Conservation (phyloP, 2,113 vertebrate species). For the Cyanoramphus novaezelandiae region DNA sequence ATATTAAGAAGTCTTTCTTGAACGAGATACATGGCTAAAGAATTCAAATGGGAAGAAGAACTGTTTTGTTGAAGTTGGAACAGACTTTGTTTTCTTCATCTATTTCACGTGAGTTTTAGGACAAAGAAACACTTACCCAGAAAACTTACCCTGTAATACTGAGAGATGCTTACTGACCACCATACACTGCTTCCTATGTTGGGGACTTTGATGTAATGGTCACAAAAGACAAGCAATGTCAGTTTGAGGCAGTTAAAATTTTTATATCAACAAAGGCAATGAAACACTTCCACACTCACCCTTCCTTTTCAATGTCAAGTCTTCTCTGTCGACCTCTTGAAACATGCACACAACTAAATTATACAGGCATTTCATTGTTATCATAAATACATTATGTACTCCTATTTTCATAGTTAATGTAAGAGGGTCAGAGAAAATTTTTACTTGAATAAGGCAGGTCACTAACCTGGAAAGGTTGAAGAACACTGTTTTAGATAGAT, state of each 20-base stretch:
- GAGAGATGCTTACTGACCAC: background rate
- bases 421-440: constrained; percentile 66
- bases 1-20: background rate
- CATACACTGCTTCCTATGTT: background rate
- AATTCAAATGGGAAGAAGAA: background rate
- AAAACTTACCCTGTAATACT: background rate
- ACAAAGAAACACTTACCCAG: background rate
- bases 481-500: constrained; percentile 32
- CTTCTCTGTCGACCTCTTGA: constrained; percentile 41
- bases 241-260: background rate
- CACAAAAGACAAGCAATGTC: background rate
- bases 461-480: constrained; percentile 59
- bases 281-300: background rate
- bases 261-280: background rate
- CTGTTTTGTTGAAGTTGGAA: background rate
- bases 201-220: background rate
- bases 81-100: accelerated
- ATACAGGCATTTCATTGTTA: constrained; percentile 67
- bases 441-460: constrained; percentile 54
- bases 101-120: background rate
- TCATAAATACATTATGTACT: constrained; percentile 68
- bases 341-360: constrained; percentile 61
- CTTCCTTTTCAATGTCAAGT: constrained; percentile 47
- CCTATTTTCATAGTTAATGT: constrained; percentile 68
- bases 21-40: background rate